A percentile compares a stretch with the other conserved stretches of the same genome.
These are phyloP conservation scores for Anthonomus grandis DNA, from an alignment of 1,140 invertebrate genomes.

Conservation along the genomic window DNA sequence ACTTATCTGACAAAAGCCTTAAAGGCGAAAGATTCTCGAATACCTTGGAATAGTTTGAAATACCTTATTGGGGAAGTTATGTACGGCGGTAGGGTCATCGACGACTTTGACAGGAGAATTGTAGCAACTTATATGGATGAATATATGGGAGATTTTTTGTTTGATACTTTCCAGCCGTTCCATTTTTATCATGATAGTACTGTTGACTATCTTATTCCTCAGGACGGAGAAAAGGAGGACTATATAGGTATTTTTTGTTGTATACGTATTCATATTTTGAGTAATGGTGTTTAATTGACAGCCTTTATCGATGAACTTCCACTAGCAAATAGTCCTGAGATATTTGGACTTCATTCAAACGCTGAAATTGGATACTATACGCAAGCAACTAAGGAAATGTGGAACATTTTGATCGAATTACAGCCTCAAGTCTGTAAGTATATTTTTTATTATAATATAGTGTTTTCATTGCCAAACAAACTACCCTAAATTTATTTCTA, in stretches of 20 bases:
- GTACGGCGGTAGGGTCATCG: conserved; percentile 89
- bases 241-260: conserved; percentile 59
- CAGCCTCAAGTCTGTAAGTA: conserved; percentile 78
- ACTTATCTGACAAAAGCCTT: conserved; percentile 75
- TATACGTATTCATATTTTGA: no score
- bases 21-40: conserved; percentile 55
- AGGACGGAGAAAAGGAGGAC: conserved; percentile 62
- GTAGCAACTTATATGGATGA: conserved; percentile 87
- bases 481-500: no score
- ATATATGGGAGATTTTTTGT: conserved; percentile 90
- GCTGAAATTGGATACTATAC: conserved; percentile 92
- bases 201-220: conserved; percentile 77
- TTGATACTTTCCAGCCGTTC: conserved; percentile 84
- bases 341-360: conserved; percentile 88
- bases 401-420: conserved; percentile 76
- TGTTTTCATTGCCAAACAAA: background rate
- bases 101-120: conserved; percentile 82
- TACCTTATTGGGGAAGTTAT: conserved; percentile 92
- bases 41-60: conserved; percentile 87
- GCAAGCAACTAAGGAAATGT: conserved; percentile 77
- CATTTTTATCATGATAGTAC: conserved; percentile 76
- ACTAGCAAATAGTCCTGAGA: conserved; percentile 73
- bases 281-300: conserved; percentile 43
- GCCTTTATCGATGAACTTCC: conserved; percentile 69
- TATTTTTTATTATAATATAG: background rate